Conservation (phyloP, 2,797 vertebrate species). For the Natrix natrix region DNA sequence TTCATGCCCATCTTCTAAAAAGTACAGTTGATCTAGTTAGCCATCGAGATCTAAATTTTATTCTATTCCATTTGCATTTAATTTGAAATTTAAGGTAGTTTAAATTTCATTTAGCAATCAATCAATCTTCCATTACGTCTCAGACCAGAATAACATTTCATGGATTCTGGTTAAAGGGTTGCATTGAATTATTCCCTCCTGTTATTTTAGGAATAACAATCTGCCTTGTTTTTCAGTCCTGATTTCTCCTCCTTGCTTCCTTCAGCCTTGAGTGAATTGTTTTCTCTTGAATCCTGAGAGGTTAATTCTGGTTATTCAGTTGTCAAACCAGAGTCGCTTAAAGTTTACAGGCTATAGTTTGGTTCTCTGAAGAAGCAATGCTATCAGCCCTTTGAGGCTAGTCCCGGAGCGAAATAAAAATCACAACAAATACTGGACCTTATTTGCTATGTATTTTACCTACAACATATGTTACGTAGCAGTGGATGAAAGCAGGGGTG, state of each 20-base stretch:
- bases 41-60: not conserved
- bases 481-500: not conserved
- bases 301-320: not conserved
- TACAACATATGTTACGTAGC: not conserved
- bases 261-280: not conserved
- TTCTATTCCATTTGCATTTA: not conserved
- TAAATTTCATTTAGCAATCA: not conserved
- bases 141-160: not conserved
- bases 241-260: not conserved
- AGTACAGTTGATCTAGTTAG: not conserved
- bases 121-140: not conserved
- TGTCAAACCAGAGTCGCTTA: not conserved
- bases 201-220: not conserved
- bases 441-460: not conserved
- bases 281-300: not conserved
- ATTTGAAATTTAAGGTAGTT: not conserved
- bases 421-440: not conserved
- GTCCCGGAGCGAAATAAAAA: not conserved
- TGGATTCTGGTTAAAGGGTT: not conserved
- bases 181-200: not conserved
- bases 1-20: not conserved
- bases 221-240: not conserved
- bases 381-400: not conserved
- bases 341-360: not conserved
- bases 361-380: not conserved